A percentile compares a stretch with the other conserved stretches of the same genome.
These are phyloP conservation scores for Colinus virginianus DNA, from an alignment of 2,113 vertebrate genomes.

Conservation along the genomic window DNA sequence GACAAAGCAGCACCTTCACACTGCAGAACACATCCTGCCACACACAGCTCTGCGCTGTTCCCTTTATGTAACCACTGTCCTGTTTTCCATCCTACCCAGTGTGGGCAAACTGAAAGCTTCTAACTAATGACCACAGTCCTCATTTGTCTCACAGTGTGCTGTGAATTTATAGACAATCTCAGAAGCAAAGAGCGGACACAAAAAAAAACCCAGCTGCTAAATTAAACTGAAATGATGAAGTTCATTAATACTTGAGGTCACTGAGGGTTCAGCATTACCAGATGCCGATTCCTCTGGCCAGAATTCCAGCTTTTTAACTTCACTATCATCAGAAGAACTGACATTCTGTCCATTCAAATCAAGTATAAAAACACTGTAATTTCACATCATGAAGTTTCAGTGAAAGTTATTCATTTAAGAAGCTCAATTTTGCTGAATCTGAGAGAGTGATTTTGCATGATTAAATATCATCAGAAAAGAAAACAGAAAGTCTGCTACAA, in stretches of 20 bases:
- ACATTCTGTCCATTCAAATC: background rate
- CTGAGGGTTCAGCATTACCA: background rate
- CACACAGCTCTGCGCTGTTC: background rate
- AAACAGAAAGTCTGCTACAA: background rate
- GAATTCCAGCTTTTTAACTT: background rate
- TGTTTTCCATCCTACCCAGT: background rate
- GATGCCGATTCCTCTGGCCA: background rate
- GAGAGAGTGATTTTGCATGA: background rate
- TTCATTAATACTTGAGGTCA: background rate
- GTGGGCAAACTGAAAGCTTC: background rate
- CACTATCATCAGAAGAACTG: background rate
- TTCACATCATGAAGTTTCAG: background rate
- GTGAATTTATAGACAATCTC: background rate
- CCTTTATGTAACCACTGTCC: background rate
- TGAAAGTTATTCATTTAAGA: background rate
- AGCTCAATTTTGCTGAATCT: background rate
- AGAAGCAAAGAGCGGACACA: background rate
- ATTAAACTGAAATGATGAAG: background rate
- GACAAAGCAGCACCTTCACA: background rate
- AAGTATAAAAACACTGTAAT: background rate
- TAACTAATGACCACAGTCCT: background rate
- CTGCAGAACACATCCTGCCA: background rate
- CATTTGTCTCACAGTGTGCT: background rate
- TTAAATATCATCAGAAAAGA: background rate
- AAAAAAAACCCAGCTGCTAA: background rate